A percentile compares a stretch with the other conserved stretches of the same genome.
Conservation (phyloP, 1,140 invertebrate species). For the Sarcophaga bullata region DNA sequence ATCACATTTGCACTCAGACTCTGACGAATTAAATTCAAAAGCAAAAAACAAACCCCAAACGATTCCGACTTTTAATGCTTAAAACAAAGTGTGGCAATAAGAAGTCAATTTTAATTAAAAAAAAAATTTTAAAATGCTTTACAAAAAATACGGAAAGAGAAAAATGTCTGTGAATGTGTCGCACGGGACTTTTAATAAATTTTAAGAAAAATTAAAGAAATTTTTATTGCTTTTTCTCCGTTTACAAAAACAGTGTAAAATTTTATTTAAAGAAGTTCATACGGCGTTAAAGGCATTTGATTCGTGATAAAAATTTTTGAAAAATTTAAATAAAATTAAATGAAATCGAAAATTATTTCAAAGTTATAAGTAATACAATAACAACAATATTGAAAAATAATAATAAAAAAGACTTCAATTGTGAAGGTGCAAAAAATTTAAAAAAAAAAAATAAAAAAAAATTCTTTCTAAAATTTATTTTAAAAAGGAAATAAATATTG, state of each 20-base stretch:
- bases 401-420: too few species aligned
- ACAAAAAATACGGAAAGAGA: background rate
- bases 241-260: background rate
- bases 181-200: background rate
- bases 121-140: background rate
- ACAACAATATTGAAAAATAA: too few species aligned
- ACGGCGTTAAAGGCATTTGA: background rate
- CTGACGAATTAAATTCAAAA: background rate
- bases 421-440: too few species aligned
- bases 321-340: too few species aligned
- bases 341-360: too few species aligned
- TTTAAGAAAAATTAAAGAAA: background rate
- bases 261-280: conserved; percentile 21
- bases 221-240: background rate
- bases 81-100: background rate
- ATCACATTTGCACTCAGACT: conserved; percentile 10
- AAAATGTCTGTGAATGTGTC: too few species aligned
- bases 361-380: too few species aligned
- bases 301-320: background rate
- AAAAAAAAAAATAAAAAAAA: too few species aligned
- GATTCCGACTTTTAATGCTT: background rate
- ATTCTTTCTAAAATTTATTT: too few species aligned
- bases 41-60: background rate
- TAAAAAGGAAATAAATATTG: too few species aligned
- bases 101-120: conserved; percentile 12